phyloP scores from a whole-genome alignment of 2,888 invertebrate species.

The Ashinkailepas kermadecensis region DNA sequence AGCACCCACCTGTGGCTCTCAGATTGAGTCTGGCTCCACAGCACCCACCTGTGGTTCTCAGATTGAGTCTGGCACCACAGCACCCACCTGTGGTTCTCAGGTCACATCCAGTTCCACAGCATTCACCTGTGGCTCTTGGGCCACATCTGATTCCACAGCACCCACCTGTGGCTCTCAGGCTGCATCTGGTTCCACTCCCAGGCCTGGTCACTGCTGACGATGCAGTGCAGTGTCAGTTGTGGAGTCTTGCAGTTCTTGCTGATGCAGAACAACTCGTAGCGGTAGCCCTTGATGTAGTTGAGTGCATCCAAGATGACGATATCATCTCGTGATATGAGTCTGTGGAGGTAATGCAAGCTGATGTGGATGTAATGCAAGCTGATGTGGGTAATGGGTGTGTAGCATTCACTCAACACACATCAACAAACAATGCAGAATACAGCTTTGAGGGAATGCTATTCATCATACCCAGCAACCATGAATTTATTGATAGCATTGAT shows the following conservation, averaged over 20 bases:
- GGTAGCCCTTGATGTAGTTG: constrained; percentile 33
- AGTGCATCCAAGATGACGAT: constrained; percentile 31
- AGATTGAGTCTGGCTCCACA: too few species aligned
- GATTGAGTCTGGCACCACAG: constrained; percentile 26
- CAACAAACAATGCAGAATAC: neutral
- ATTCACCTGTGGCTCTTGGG: too few species aligned
- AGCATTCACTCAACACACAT: neutral
- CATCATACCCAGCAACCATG: neutral
- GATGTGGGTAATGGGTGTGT: too few species aligned
- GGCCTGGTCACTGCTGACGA: constrained; percentile 27
- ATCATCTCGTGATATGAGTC: constrained; percentile 22
- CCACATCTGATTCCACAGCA: too few species aligned
- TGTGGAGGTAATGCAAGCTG: neutral
- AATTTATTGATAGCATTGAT: neutral
- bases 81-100: too few species aligned
- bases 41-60: neutral
- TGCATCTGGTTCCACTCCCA: constrained; percentile 29
- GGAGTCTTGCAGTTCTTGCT: constrained; percentile 33
- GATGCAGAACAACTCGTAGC: constrained; percentile 33
- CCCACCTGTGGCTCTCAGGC: neutral
- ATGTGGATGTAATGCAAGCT: neutral
- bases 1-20: too few species aligned
- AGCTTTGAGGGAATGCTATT: neutral
- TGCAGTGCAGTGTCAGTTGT: constrained; percentile 30
- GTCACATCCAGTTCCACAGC: too few species aligned